Percentiles rank a stretch among this genome's conserved stretches.
phyloP scores from a whole-genome alignment of 2,797 vertebrate species.

The Allenopithecus nigroviridis region DNA sequence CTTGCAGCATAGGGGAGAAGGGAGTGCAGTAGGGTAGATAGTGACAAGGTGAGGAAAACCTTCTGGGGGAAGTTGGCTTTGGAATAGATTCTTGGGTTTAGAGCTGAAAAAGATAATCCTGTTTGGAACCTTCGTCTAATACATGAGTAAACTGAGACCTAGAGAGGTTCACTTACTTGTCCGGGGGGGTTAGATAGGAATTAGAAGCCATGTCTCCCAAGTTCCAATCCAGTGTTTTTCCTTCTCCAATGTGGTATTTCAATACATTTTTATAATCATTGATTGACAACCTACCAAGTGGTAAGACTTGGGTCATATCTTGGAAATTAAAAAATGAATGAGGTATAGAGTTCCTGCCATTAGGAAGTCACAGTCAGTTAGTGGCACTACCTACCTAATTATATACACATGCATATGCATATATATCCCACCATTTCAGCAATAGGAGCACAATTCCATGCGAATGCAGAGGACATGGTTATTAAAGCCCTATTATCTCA shows the following conservation, averaged over 20 bases:
- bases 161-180: background rate
- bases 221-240: background rate
- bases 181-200: background rate
- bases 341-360: background rate
- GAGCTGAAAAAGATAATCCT: background rate
- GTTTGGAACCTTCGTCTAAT: background rate
- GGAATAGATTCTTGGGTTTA: background rate
- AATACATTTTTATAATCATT: background rate
- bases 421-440: background rate
- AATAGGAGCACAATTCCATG: background rate
- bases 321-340: background rate
- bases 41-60: background rate
- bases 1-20: background rate
- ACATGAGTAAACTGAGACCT: background rate
- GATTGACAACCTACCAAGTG: background rate
- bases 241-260: background rate
- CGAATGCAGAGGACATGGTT: background rate
- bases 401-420: background rate
- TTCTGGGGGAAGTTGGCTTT: background rate
- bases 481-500: background rate
- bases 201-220: background rate
- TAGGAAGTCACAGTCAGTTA: background rate
- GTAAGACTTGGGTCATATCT: background rate
- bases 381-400: background rate
- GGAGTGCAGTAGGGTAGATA: background rate